These are phyloP conservation scores for Crocidura indochinensis DNA, from an alignment of 2,797 vertebrate genomes.

Conservation along the genomic window DNA sequence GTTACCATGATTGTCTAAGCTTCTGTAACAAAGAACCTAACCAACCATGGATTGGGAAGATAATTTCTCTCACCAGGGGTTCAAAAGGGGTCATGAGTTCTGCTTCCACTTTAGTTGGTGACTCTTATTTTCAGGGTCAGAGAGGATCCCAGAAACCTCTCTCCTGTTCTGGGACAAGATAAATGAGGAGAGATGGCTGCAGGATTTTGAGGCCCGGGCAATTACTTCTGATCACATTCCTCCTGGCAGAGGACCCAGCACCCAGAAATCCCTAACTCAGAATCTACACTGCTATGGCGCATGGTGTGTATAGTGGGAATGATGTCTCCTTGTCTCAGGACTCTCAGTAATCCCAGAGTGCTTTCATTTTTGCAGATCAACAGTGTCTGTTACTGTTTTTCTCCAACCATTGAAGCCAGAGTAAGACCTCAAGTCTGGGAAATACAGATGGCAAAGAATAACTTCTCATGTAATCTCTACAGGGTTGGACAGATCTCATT, in stretches of 20 bases:
- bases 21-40: neutral
- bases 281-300: too few relatives aligned
- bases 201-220: neutral
- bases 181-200: neutral
- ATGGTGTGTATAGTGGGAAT: neutral
- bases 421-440: neutral
- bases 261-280: neutral
- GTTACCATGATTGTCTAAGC: conserved; percentile 4
- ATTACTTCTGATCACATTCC: neutral
- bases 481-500: neutral
- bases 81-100: neutral
- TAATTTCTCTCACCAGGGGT: neutral
- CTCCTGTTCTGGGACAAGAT: neutral
- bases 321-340: neutral
- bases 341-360: neutral
- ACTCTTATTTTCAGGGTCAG: neutral
- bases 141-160: neutral
- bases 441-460: neutral
- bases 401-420: neutral
- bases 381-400: rapidly evolving
- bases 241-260: too few relatives aligned
- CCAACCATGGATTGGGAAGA: neutral
- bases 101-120: neutral
- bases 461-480: neutral
- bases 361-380: neutral